Evolutionary conservation across 2,888 invertebrate genomes (phyloP), one percentile per base, ranked within the genome.

Genomic region (Protonemura montana): DNA sequence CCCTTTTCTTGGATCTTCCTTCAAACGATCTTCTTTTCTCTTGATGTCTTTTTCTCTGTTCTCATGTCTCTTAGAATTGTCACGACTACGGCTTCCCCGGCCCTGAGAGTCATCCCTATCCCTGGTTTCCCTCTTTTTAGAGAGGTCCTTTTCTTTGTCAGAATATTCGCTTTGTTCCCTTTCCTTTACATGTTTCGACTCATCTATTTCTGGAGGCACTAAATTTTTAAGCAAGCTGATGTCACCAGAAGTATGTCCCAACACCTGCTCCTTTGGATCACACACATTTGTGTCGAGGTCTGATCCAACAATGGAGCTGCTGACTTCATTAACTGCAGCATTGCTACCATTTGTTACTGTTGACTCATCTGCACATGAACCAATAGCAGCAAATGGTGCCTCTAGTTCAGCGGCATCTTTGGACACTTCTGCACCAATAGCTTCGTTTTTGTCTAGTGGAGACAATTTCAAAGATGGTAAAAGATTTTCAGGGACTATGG

Each of bases 1-100:
- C 25, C 28, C 30, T 35, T 30, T 82, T 13, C 82, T 42, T 21
- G 42, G 30, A 26, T 30, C 42, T 27, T 78, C n/a, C 81, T n/a
- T 26, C 29, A 13, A 5, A 30, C 86, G 26, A 5, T 87, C 42
- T 82, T 29, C 76, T 0, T 84, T 86, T 30, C 86, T 86, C 28
- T 42, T 59, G 16, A 83, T 76, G 10, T 86, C 87, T 6, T 82
- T 82, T 27, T 85, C 81, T 76, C 82, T 83, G 16, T 41, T 80
- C 10, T 85, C 86, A 21, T 84, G 81, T 21, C 86, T 82, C 85
- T 77, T 35, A 26, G 82, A 83, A 78, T 82, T 85, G 16, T 86
- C 83, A 16, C 76, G 59, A 25, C 81, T 29, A 1, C 25, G 30
- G 21, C 82, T 86, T 0, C 29, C 76, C 83, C 85, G 83, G 28